These are phyloP conservation scores for Prinia subflava DNA, from an alignment of 2,113 vertebrate genomes.

Conservation along the genomic window DNA sequence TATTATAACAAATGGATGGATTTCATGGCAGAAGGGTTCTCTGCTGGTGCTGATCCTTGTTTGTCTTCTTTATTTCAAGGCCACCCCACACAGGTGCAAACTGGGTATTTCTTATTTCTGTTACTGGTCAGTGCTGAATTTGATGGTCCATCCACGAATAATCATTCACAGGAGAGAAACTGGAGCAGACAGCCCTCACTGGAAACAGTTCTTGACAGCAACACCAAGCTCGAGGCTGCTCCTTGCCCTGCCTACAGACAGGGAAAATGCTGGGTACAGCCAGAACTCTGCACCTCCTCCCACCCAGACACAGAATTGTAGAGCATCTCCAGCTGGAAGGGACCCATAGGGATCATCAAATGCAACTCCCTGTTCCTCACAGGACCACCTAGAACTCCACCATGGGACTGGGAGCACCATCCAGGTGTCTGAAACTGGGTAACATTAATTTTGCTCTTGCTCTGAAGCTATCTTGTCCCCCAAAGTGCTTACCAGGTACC, in stretches of 20 bases:
- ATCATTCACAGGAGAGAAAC: background rate
- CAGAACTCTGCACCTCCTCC: background rate
- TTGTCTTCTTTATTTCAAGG: background rate
- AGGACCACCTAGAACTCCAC: background rate
- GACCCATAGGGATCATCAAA: background rate
- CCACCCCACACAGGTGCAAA: background rate
- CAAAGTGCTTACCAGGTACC: background rate
- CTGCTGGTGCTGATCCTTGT: background rate
- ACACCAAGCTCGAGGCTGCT: background rate
- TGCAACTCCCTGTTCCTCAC: background rate
- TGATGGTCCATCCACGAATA: background rate
- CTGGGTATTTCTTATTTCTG: background rate
- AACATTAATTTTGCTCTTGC: background rate
- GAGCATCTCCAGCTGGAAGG: background rate
- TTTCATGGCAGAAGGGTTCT: background rate
- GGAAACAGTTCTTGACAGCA: background rate
- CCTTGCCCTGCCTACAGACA: background rate
- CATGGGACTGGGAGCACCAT: background rate
- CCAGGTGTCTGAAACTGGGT: fast-evolving
- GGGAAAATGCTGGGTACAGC: background rate
- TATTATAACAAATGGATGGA: background rate
- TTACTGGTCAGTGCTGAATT: background rate
- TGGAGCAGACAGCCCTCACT: background rate
- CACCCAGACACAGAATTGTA: fast-evolving
- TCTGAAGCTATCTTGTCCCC: background rate